Conservation (phyloP, 1,140 invertebrate species). For the fruit fly (Drosophila melanogaster) region Release_6_plus_ISO1_MT NC_004354.4:12748001-12748500, state of each 20-base stretch:
- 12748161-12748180: constrained; percentile 69
- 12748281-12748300: constrained; percentile 29
- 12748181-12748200: constrained; percentile 74
- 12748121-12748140: neutral
- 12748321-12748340: neutral
- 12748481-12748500: constrained; percentile 17
- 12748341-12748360: neutral
- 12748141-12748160: constrained; percentile 28
- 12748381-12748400: too few relatives aligned
- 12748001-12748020: neutral
- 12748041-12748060: constrained; percentile 28
- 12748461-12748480: neutral
- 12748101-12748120: constrained; percentile 14
- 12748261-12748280: constrained; percentile 44
- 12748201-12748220: constrained; percentile 60
- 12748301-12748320: neutral
- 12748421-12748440: too few relatives aligned
- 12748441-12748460: too few relatives aligned
- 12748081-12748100: constrained; percentile 15
- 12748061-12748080: constrained; percentile 36
- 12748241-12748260: neutral
- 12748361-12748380: neutral
- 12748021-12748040: neutral
- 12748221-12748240: neutral
- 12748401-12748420: too few relatives aligned